These are phyloP conservation scores for Oncorhynchus masou DNA, from an alignment of 2,113 vertebrate species.

Conservation along the genomic window DNA sequence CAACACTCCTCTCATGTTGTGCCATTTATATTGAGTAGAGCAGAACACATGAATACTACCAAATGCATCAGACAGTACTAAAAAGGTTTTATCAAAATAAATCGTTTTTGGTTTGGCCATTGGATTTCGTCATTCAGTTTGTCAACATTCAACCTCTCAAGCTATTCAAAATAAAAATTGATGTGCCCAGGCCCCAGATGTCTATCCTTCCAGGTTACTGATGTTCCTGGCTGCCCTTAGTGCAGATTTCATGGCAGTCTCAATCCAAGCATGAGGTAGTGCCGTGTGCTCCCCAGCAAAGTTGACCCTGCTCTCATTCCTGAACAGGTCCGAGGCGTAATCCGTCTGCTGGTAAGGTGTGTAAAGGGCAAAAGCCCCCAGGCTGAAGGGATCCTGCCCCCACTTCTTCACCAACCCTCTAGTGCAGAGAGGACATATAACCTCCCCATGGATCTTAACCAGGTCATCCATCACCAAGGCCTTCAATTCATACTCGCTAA, in stretches of 20 bases:
- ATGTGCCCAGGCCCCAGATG: too few species aligned
- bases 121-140: too few species aligned
- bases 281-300: slow-evolving; percentile 84
- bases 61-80: too few species aligned
- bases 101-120: too few species aligned
- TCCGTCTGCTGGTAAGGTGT: slow-evolving; percentile 77
- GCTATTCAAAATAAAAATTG: too few species aligned
- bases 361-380: slow-evolving; percentile 78
- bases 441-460: slow-evolving; percentile 70
- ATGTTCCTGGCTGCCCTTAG: slow-evolving; percentile 74
- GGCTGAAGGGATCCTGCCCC: slow-evolving; percentile 73
- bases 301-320: slow-evolving; percentile 69
- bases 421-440: slow-evolving; percentile 57
- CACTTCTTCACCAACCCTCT: slow-evolving; percentile 77
- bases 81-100: too few species aligned
- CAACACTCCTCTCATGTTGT: too few species aligned
- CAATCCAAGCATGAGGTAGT: slow-evolving; percentile 82
- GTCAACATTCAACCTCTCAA: too few species aligned
- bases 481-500: slow-evolving; percentile 60
- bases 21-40: too few species aligned
- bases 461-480: slow-evolving; percentile 73
- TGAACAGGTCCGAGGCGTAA: slow-evolving; percentile 66
- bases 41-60: too few species aligned
- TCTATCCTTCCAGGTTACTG: slow-evolving; percentile 58
- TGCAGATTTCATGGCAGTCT: slow-evolving; percentile 81